Conservation (phyloP, 2,797 vertebrate species). For the Enoplosus armatus region DNA sequence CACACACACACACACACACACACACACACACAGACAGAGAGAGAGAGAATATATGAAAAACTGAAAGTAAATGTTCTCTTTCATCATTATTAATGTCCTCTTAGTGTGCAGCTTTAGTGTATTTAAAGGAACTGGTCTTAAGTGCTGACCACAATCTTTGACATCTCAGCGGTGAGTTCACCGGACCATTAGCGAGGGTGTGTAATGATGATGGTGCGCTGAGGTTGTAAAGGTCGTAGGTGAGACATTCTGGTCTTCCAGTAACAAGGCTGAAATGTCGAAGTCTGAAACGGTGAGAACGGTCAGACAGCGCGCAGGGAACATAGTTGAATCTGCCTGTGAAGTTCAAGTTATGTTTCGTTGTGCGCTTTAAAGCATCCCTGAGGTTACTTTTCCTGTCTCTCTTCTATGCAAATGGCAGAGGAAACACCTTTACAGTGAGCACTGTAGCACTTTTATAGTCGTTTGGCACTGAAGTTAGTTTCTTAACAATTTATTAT, state of each 20-base stretch:
- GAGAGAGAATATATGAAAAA: background rate
- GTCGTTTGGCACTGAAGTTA: background rate
- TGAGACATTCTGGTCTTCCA: conserved; percentile 60
- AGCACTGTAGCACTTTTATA: background rate
- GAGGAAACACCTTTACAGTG: conserved; percentile 38
- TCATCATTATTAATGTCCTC: conserved; percentile 4
- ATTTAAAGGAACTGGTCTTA: conserved; percentile 16
- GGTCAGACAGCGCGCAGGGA: conserved; percentile 1
- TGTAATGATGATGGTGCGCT: conserved; percentile 55
- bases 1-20: conserved; percentile 11
- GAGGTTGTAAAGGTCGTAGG: conserved; percentile 23
- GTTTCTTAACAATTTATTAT: background rate
- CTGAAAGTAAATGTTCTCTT: background rate
- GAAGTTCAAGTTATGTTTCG: conserved; percentile 26
- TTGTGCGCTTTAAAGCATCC: conserved; percentile 8
- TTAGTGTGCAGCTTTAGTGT: conserved; percentile 8
- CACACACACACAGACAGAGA: background rate
- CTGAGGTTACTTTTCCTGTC: background rate
- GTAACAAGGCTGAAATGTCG: conserved; percentile 37
- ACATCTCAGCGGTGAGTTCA: conserved; percentile 23
- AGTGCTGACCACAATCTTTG: conserved; percentile 19
- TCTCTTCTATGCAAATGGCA: background rate
- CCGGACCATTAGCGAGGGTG: conserved; percentile 25
- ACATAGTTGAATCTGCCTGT: conserved; percentile 40
- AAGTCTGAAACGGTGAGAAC: conserved; percentile 20